phyloP scores from a whole-genome alignment of 2,797 vertebrate genomes.

The Sebastes melanostomus region DNA sequence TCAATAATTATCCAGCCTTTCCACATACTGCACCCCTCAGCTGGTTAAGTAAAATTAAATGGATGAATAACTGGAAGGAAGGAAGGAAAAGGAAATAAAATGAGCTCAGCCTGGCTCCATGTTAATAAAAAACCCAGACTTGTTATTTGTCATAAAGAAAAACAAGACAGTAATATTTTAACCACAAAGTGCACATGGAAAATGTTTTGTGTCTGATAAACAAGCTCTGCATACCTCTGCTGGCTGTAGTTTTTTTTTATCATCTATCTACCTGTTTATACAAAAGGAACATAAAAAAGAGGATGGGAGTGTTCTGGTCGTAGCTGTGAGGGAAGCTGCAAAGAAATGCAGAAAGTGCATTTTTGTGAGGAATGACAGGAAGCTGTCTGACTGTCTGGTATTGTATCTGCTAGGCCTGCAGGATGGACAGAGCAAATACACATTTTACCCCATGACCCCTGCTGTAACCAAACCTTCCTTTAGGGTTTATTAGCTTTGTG shows the following conservation, averaged over 20 bases:
- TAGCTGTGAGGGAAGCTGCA: slow-evolving; percentile 16
- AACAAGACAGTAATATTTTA: not conserved
- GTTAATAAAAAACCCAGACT: slow-evolving; percentile 5
- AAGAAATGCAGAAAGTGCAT: slow-evolving; percentile 55
- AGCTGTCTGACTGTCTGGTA: slow-evolving; percentile 44
- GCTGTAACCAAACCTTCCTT: slow-evolving; percentile 15
- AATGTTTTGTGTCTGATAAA: not conserved
- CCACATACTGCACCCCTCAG: not conserved
- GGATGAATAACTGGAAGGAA: not conserved
- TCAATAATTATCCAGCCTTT: slow-evolving; percentile 26
- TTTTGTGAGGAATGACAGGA: slow-evolving; percentile 65
- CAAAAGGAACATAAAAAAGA: slow-evolving; percentile 31
- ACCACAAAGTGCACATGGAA: not conserved
- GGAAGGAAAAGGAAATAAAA: slow-evolving; percentile 7
- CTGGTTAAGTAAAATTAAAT: slow-evolving; percentile 26
- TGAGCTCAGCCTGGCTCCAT: not conserved
- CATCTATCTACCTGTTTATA: slow-evolving; percentile 10
- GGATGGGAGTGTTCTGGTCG: slow-evolving; percentile 29
- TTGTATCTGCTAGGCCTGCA: slow-evolving; percentile 49
- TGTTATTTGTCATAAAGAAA: not conserved
- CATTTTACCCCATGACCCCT: not conserved
- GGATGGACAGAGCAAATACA: slow-evolving; percentile 45
- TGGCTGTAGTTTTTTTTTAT: slow-evolving; percentile 3
- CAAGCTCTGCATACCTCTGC: not conserved
- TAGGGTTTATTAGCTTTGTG: not conserved